Evolutionary conservation across 2,113 vertebrate genomes (phyloP), one percentile per base, ranked within the genome.

Genomic region (Menidia beryllina): DNA sequence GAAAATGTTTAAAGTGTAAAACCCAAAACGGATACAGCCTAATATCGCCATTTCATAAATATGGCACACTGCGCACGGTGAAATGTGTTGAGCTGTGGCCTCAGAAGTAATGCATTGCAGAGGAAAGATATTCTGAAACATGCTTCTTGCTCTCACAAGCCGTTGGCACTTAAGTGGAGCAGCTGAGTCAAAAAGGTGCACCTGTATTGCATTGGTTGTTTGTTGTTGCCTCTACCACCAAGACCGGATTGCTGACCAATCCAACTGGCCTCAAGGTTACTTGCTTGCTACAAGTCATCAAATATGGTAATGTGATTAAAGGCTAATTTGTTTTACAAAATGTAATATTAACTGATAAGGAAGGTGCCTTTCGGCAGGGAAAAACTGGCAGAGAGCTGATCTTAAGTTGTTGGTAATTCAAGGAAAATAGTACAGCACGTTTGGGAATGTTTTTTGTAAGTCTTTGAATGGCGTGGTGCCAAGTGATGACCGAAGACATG

Each of bases 251-350:
- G 58, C 36, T 47, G 51, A 57, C 47, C 51, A 51, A 49, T 58
- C 57, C 65, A 77, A 20, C 71, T 74, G 60, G 67, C 65, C 65
- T 39, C n/a, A 36, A 61, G 68, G 64, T 49, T 38, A 0, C 45
- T 51, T 48, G 27, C 50, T 72, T 52, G 26, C 72, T 55, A 65
- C 3, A 47, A 75, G 27, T 66, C 58, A 51, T 62, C 72, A 27
- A 54, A 51, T 62, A 57, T 77, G 21, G 62, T 52, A 67, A 86
- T 80, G 75, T 85, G 38, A 81, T 83, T 81, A 60, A 69, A 78
- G 64, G 50, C 69, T 71, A 75, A 81, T 79, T 82, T 72, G 75
- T 68, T 60, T n/a, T 75, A 48, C 55, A 83, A 86, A 84, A 67
- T 74, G 20, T 0, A 26, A 81, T 69, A 75, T 78, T 13, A 72